These are phyloP conservation scores for Oreocharis arfaki DNA, from an alignment of 2,113 vertebrate genomes.

Conservation along the genomic window DNA sequence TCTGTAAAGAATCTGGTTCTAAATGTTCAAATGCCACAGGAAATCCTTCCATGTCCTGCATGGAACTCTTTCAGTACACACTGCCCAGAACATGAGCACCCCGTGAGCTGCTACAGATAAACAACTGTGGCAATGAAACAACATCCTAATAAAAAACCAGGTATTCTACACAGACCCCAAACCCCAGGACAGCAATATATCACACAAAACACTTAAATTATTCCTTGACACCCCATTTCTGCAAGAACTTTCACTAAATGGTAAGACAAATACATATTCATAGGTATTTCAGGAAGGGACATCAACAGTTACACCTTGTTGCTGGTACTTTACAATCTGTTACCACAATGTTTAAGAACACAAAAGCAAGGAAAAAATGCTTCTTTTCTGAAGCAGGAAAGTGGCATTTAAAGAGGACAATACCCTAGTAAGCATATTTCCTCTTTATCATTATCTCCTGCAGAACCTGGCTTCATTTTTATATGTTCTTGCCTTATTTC, in stretches of 20 bases:
- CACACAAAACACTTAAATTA: not conserved
- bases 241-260: not conserved
- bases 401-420: not conserved
- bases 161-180: not conserved
- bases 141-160: not conserved
- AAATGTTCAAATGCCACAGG: not conserved
- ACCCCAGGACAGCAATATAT: not conserved
- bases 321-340: not conserved
- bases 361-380: not conserved
- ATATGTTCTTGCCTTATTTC: not conserved
- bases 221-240: not conserved
- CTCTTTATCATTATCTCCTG: not conserved
- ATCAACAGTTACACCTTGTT: not conserved
- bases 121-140: not conserved
- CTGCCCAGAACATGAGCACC: not conserved
- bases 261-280: not conserved
- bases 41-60: not conserved
- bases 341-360: not conserved
- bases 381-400: not conserved
- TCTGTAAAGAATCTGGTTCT: not conserved
- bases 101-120: not conserved
- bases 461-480: not conserved
- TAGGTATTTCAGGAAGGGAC: not conserved
- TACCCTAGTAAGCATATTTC: not conserved
- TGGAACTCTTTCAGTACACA: rapidly evolving